Evolutionary conservation across 2,113 vertebrate species (phyloP), one percentile per base, ranked within the genome.

Genomic region (Promerops cafer): DNA sequence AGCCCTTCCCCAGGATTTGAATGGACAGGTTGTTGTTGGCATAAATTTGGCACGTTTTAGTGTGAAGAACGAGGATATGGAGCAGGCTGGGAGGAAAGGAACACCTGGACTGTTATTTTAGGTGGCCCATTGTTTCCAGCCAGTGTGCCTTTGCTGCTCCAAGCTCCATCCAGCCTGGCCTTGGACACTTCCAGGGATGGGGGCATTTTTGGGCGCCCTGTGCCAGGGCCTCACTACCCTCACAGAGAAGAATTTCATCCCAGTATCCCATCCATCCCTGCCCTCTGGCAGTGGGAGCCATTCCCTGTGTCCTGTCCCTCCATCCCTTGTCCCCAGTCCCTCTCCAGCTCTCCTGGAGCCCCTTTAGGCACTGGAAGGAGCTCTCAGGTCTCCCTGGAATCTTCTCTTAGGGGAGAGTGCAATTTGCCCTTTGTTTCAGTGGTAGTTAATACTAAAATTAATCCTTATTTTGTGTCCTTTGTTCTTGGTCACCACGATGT

Each of bases 201-300:
- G 45, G 5, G n/a, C 24, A 76, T 9, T 65, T 40, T 49, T 69
- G 70, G 30, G 14, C n/a, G 42, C 1, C 13, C 54, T 68, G 39
- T n/a, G 44, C n/a, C 47, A 83, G 21, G 28, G 21, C 21, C 30
- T 82, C 0, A 0, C 33, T 78, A 39, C 28, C 39, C 69, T 61
- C n/a, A 0, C 26, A 54, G 63, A 6, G 6, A 76, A 3, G 0
- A 11, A 23, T 27, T 69, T 1, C 26, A 1, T 23, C 63, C 54
- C 47, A 40, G 2, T 13, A 9, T 31, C n/a, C 70, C 70, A 47
- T 9, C 30, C 0, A 16, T 0, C 40, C n/a, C 39, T 53, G 16
- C 16, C 39, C 40, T 89, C 20, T 82, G 53, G 28, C 39, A 40
- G 6, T 75, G 24, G 24, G 69, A 66, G 12, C n/a, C 54, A 40